phyloP scores from a whole-genome alignment of 2,888 invertebrate genomes.

The Pammene aurita region DNA sequence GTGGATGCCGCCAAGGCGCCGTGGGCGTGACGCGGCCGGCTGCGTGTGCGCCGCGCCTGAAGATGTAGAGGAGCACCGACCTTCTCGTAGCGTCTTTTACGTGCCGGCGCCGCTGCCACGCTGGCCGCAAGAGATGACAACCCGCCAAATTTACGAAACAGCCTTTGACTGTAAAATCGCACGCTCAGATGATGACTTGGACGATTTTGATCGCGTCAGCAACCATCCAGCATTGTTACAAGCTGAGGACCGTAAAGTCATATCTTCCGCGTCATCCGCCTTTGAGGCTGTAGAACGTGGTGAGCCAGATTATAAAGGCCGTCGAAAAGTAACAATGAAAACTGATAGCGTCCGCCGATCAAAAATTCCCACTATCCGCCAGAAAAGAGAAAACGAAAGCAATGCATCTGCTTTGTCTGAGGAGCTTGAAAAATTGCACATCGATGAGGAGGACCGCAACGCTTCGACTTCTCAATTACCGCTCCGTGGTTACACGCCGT shows the following conservation, averaged over 20 bases:
- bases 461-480: constrained; percentile 85
- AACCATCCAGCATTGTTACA: constrained; percentile 90
- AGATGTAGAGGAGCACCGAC: constrained; percentile 86
- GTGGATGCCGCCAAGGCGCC: constrained; percentile 89
- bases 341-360: constrained; percentile 82
- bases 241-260: constrained; percentile 75
- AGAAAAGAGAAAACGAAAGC: constrained; percentile 75
- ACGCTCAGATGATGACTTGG: constrained; percentile 91
- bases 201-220: constrained; percentile 90
- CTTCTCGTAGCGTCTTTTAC: constrained; percentile 86
- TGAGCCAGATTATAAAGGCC: constrained; percentile 81
- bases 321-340: constrained; percentile 82
- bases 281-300: constrained; percentile 78
- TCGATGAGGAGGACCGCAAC: constrained; percentile 82
- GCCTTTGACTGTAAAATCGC: constrained; percentile 94
- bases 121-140: constrained; percentile 84
- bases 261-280: constrained; percentile 79
- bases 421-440: constrained; percentile 85
- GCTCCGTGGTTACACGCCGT: constrained; percentile 89
- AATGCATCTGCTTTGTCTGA: constrained; percentile 74
- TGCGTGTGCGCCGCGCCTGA: constrained; percentile 89
- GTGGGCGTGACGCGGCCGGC: constrained; percentile 86
- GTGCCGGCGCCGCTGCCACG: constrained; percentile 87
- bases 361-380: constrained; percentile 84
- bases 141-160: constrained; percentile 92